A percentile compares a stretch with the other conserved stretches of the same genome.
Evolutionary conservation across 2,113 vertebrate species (phyloP).

Genomic region (Pelecanoides urinatrix): DNA sequence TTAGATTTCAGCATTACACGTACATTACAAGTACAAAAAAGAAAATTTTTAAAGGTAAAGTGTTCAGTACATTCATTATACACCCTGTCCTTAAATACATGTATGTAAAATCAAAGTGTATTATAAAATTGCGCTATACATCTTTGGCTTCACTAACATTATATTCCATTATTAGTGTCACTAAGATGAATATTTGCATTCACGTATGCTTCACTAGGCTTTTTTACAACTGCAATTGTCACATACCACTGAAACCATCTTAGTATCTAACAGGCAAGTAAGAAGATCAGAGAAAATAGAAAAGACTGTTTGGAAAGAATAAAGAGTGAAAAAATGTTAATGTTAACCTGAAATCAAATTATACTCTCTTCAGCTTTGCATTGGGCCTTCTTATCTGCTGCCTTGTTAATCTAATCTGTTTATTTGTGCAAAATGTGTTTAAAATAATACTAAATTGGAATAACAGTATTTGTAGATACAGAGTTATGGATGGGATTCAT

Average conservation of each 20-base stretch:
- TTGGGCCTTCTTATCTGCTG: neutral
- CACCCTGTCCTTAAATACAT: neutral
- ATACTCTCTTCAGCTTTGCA: neutral
- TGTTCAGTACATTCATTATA: neutral
- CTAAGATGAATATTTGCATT: conserved; percentile 11
- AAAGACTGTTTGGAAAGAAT: neutral
- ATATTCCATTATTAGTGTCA: conserved; percentile 31
- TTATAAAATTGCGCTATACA: neutral
- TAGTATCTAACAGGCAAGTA: neutral
- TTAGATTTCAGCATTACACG: neutral
- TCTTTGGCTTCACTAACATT: neutral
- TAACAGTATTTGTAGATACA: neutral
- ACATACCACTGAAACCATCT: neutral
- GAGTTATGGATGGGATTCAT: neutral
- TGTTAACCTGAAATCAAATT: neutral
- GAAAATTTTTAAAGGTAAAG: neutral
- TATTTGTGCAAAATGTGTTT: neutral
- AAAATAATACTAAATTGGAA: neutral
- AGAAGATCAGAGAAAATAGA: conserved; percentile 13
- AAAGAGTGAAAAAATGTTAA: neutral
- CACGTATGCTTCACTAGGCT: neutral
- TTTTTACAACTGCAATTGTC: conserved; percentile 34
- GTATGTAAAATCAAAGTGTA: conserved; percentile 30
- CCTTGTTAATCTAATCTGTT: neutral
- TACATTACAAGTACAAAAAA: neutral